Evolutionary conservation across 2,113 vertebrate species (phyloP).

Genomic region (Cavia porcellus): DNA sequence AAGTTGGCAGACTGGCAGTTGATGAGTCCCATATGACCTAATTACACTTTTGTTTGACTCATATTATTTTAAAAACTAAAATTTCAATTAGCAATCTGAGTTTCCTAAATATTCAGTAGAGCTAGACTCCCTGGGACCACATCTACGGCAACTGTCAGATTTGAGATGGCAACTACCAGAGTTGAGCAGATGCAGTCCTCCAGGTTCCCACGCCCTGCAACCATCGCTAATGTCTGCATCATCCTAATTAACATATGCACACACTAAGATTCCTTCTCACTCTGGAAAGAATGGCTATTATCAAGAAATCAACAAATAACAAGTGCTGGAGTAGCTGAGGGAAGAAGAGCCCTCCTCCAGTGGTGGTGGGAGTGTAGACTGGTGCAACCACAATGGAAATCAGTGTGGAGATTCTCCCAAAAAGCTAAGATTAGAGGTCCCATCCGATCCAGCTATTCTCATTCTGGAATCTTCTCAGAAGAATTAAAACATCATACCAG

Average conservation of each 20-base stretch:
- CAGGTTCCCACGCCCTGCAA: neutral
- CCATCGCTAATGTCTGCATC: neutral
- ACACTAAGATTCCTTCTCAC: too few species aligned
- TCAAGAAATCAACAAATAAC: too few species aligned
- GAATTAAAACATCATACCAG: too few species aligned
- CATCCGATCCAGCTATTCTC: too few species aligned
- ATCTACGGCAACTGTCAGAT: neutral
- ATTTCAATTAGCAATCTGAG: slow-evolving; percentile 26
- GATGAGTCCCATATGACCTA: neutral
- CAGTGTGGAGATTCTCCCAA: too few species aligned
- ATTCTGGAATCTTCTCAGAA: too few species aligned
- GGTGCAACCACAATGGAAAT: too few species aligned
- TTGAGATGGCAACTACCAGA: neutral
- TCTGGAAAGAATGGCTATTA: too few species aligned
- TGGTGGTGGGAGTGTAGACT: too few species aligned
- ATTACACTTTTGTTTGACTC: neutral
- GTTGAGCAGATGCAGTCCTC: neutral
- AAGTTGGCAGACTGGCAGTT: neutral
- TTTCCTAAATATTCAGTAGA: slow-evolving; percentile 32
- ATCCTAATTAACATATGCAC: neutral
- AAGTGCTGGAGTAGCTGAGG: too few species aligned
- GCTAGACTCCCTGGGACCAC: neutral
- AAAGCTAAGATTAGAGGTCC: too few species aligned
- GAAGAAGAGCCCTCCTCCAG: too few species aligned
- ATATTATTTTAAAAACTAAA: slow-evolving; percentile 40